These are phyloP conservation scores for Tachyglossus aculeatus DNA, from an alignment of 2,797 vertebrate genomes.

Conservation along the genomic window DNA sequence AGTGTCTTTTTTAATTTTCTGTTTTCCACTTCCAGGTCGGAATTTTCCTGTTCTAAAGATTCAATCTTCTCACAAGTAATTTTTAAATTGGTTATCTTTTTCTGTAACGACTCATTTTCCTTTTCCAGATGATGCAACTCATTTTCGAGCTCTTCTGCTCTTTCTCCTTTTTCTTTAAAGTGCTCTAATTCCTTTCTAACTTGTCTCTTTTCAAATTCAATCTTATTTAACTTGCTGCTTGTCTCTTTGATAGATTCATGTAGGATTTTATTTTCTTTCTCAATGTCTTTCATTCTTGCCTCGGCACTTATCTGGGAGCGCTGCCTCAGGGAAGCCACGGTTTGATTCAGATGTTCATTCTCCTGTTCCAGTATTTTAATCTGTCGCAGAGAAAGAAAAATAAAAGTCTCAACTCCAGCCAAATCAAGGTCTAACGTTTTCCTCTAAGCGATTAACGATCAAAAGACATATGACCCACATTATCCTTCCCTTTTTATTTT, in stretches of 20 bases:
- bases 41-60: slow-evolving; percentile 90
- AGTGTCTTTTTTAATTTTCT: slow-evolving; percentile 91
- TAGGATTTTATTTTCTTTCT: slow-evolving; percentile 95
- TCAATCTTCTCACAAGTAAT: slow-evolving; percentile 93
- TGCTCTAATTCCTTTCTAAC: slow-evolving; percentile 91
- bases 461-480: background rate
- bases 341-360: slow-evolving; percentile 92
- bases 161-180: slow-evolving; percentile 91
- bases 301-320: slow-evolving; percentile 93
- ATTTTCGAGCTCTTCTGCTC: slow-evolving; percentile 89
- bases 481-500: background rate
- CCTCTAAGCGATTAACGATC: background rate
- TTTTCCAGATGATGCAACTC: slow-evolving; percentile 87
- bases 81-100: slow-evolving; percentile 88
- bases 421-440: slow-evolving; percentile 1
- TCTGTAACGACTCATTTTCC: slow-evolving; percentile 92
- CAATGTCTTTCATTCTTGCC: slow-evolving; percentile 93
- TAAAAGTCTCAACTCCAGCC: slow-evolving; percentile 11
- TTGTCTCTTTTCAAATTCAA: slow-evolving; percentile 95
- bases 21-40: slow-evolving; percentile 87
- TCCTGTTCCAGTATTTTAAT: slow-evolving; percentile 94
- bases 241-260: slow-evolving; percentile 97
- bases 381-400: slow-evolving; percentile 70
- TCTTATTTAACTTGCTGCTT: slow-evolving; percentile 89
- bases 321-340: slow-evolving; percentile 88